These are phyloP conservation scores for Coreius guichenoti DNA, from an alignment of 2,797 vertebrate genomes.

Conservation along the genomic window DNA sequence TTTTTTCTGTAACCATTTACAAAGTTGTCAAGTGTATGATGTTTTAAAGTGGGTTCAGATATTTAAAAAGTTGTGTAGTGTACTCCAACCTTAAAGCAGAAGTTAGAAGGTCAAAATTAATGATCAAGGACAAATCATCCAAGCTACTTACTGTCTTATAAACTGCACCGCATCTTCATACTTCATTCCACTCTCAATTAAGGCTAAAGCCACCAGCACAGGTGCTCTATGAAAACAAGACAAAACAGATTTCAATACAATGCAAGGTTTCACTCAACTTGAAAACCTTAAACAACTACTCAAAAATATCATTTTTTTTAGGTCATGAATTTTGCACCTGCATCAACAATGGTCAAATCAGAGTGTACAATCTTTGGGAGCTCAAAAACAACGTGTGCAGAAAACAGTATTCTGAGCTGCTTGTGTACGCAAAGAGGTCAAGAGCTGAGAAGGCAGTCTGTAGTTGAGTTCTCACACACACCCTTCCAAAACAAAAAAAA, in stretches of 20 bases:
- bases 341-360: conserved; percentile 1
- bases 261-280: neutral
- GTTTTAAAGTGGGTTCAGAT: neutral
- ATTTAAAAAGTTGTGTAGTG: neutral
- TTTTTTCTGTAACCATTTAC: neutral
- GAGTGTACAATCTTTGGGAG: neutral
- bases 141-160: conserved; percentile 94
- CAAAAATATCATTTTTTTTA: no score
- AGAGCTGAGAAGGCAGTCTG: conserved; percentile 16
- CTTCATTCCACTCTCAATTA: conserved; percentile 98
- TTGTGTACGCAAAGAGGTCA: conserved; percentile 1
- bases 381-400: conserved; percentile 1
- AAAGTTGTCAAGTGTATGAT: neutral
- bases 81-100: neutral
- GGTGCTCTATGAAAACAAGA: conserved; percentile 84
- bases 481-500: neutral
- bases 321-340: conserved; percentile 22
- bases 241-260: neutral
- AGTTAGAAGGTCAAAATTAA: neutral
- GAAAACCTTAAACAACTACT: neutral
- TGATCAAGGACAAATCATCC: neutral
- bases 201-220: conserved; percentile 95
- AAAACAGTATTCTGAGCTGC: conserved; percentile 5
- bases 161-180: conserved; percentile 99
- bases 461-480: conserved; percentile 18